Conservation (phyloP, 2,797 vertebrate species). For the Muscicapa comitata region DNA sequence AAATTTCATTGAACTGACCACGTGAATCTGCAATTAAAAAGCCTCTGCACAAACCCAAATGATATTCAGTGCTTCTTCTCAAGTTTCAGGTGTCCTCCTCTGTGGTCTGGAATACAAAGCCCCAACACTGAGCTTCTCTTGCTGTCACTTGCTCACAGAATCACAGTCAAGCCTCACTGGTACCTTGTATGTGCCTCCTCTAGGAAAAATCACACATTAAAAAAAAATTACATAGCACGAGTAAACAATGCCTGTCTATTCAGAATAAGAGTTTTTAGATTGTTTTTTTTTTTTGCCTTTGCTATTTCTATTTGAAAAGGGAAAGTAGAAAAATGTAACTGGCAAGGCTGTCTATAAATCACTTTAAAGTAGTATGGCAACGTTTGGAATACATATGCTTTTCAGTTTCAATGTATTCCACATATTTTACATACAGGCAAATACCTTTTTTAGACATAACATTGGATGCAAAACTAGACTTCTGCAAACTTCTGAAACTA, state of each 20-base stretch:
- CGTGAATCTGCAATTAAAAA: not conserved
- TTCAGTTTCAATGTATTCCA: not conserved
- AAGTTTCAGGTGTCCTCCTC: not conserved
- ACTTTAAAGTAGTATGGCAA: not conserved
- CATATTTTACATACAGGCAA: not conserved
- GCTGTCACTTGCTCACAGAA: not conserved
- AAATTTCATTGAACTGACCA: not conserved
- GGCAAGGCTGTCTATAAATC: not conserved
- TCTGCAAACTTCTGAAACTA: not conserved
- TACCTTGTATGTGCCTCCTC: not conserved
- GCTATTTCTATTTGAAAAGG: not conserved
- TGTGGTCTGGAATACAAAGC: not conserved
- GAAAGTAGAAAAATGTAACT: not conserved
- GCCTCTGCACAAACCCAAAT: not conserved
- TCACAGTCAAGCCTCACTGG: not conserved
- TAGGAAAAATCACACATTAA: not conserved
- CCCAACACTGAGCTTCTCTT: not conserved
- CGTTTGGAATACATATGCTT: not conserved
- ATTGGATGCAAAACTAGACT: not conserved
- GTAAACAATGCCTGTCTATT: not conserved
- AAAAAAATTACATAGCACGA: rapidly evolving
- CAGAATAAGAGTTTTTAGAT: not conserved
- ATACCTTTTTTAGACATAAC: not conserved
- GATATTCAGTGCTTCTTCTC: not conserved
- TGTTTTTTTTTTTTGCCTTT: not conserved